Base-by-base conservation (phyloP, 2,888 invertebrate species). In the Pristionchus fissidentatus region DNA sequence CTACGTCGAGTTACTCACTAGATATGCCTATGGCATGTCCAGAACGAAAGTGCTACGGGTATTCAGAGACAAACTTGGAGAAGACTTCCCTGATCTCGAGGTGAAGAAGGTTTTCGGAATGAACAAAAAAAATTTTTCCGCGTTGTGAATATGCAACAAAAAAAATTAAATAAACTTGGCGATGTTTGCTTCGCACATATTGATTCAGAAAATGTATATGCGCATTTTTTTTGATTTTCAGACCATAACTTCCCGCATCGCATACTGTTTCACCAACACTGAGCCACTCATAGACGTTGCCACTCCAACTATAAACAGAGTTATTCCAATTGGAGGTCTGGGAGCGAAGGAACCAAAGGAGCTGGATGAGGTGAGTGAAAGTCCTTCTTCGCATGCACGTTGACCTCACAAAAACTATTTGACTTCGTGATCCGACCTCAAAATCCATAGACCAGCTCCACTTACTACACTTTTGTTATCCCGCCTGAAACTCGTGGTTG, bases 261-360 rank as follows among this genome's bases (percentile, higher is more conserved):
- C 86, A 13, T 85, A 85, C 83, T 83, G 79, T 52, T 85, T 85
- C 32, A 49, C 83, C 1, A 86, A 86, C 22, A 84, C 86, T 1
- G 84, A 86, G 60, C 86, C 86, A 1, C 85, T 85, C 66, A 49
- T 86, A 22, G 86, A 86, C 73, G 85, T 85, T 78, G 85, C 83
- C 0, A 73, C 81, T 46, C 86, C 86, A 26, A 84, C 85, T 4
- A 84, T 85, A n/a, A 49, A 84, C 22, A 84, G 85, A 77, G 79
- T 85, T 1, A 75, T 87, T 57, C 75, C 83, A 4, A 87, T 87
- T 46, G 86, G 86, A 41, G 86, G 86, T 29, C n/a, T 75, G 29
- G 75, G 75, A 0, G 49, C 75, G 15, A 75, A 75, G 35, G 49
- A 49, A 7, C 75, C 75, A 2, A 75, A 75, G 49, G 46, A 46